Conservation (phyloP, 2,888 invertebrate genomes). For the Autographa gamma region DNA sequence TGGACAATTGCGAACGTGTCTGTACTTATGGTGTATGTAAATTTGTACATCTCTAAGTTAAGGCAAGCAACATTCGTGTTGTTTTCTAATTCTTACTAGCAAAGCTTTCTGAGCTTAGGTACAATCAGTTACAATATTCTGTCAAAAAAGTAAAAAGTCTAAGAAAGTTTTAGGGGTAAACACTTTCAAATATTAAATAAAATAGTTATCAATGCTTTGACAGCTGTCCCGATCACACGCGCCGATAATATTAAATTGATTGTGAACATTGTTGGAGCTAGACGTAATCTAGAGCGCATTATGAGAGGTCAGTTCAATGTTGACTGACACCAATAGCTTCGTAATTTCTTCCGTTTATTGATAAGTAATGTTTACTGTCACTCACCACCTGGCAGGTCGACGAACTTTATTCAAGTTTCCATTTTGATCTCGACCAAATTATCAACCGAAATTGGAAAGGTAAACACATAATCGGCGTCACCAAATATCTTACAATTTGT, state of each 20-base stretch:
- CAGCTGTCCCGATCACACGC: conserved; percentile 73
- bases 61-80: background rate
- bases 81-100: background rate
- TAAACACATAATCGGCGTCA: conserved; percentile 70
- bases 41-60: conserved; percentile 27
- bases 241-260: conserved; percentile 73
- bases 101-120: background rate
- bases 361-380: conserved; percentile 82
- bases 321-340: conserved; percentile 76
- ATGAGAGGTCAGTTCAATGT: conserved; percentile 84
- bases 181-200: conserved; percentile 38
- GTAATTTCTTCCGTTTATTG: conserved; percentile 84
- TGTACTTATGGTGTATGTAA: conserved; percentile 49
- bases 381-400: conserved; percentile 83
- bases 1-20: conserved; percentile 53
- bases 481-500: conserved; percentile 63
- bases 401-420: conserved; percentile 74
- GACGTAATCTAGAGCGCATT: conserved; percentile 79
- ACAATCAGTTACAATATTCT: background rate
- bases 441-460: conserved; percentile 70
- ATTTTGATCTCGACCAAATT: conserved; percentile 69
- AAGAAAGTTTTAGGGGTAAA: conserved; percentile 40
- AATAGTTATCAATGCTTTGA: conserved; percentile 68
- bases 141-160: background rate
- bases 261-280: conserved; percentile 70